Conservation (phyloP, 2,888 invertebrate genomes). For the Rhamnusium bicolor region DNA sequence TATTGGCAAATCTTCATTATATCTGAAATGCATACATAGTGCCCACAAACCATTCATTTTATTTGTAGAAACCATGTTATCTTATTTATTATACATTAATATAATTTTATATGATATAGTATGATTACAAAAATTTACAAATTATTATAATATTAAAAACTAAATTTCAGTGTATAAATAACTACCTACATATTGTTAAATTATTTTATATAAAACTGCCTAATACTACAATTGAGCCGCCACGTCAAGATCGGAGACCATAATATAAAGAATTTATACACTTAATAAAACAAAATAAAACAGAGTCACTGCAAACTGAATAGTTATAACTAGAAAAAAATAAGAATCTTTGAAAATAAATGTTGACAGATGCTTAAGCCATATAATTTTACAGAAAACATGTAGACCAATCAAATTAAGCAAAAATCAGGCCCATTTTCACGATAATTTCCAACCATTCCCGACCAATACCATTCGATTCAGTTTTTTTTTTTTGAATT, state of each 20-base stretch:
- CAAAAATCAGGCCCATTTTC: too few species aligned
- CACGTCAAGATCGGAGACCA: constrained; percentile 43
- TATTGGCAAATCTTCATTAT: constrained; percentile 61
- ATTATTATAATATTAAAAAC: constrained; percentile 4
- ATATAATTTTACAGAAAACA: too few species aligned
- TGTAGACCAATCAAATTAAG: too few species aligned
- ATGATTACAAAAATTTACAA: constrained; percentile 33
- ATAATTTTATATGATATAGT: neutral
- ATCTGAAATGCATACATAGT: constrained; percentile 36
- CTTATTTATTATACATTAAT: constrained; percentile 5
- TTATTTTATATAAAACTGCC: neutral
- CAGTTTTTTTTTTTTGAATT: too few species aligned
- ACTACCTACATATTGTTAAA: neutral
- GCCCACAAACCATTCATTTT: constrained; percentile 32
- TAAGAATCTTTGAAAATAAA: neutral
- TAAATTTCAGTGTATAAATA: constrained; percentile 19
- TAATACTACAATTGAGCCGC: constrained; percentile 42
- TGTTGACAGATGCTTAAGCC: too few species aligned
- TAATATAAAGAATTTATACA: neutral
- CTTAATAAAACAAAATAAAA: neutral
- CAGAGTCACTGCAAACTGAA: neutral
- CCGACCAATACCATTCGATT: too few species aligned
- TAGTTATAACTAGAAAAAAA: neutral
- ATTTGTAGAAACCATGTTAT: constrained; percentile 14
- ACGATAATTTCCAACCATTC: too few species aligned